phyloP scores from a whole-genome alignment of 2,113 vertebrate genomes.

The Ia io region DNA sequence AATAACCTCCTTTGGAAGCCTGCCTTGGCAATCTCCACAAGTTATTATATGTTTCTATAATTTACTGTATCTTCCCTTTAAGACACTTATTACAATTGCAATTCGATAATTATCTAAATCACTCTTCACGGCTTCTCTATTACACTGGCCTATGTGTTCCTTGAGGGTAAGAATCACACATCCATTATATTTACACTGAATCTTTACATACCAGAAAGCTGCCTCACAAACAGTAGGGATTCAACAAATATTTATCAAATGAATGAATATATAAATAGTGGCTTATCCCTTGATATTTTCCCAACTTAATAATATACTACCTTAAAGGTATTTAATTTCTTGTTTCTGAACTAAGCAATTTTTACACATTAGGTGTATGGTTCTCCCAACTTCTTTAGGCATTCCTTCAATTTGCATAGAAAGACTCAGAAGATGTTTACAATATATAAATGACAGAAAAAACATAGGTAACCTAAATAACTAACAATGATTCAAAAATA shows the following conservation, averaged over 20 bases:
- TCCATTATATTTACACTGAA: background rate
- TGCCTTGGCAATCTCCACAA: background rate
- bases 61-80: background rate
- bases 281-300: background rate
- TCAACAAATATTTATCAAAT: background rate
- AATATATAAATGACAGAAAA: background rate
- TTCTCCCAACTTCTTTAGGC: background rate
- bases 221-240: background rate
- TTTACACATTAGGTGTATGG: background rate
- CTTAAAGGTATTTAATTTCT: background rate
- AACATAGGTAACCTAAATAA: background rate
- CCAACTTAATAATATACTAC: background rate
- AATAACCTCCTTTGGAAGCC: background rate
- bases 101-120: background rate
- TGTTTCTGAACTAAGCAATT: background rate
- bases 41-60: background rate
- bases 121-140: background rate
- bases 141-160: background rate
- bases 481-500: background rate
- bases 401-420: background rate
- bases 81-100: background rate
- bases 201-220: background rate
- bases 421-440: background rate
- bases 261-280: background rate
- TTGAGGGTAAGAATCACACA: background rate